Conservation (phyloP, 2,113 vertebrate genomes). For the Ailuropoda melanoleuca region DNA sequence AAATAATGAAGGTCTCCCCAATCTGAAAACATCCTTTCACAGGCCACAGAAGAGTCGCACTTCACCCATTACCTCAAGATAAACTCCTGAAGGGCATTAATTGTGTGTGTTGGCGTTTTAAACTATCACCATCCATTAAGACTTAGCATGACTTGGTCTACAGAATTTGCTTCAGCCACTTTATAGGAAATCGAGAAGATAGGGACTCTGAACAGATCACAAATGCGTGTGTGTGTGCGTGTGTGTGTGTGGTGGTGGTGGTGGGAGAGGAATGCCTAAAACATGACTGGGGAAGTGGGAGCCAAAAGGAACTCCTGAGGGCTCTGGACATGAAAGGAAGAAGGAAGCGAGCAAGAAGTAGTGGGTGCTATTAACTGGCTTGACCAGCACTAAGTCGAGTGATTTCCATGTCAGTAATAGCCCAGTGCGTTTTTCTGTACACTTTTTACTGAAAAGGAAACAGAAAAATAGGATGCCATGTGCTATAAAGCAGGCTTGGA, state of each 20-base stretch:
- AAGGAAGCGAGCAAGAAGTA: not conserved
- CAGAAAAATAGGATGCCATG: not conserved
- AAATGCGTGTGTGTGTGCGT: not conserved
- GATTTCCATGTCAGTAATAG: not conserved
- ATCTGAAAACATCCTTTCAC: not conserved
- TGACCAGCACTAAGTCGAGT: not conserved
- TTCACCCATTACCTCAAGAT: not conserved
- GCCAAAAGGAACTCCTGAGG: not conserved
- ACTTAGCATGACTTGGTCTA: not conserved
- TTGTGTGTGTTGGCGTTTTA: not conserved
- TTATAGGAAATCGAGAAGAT: not conserved
- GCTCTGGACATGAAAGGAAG: not conserved
- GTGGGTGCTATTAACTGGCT: not conserved
- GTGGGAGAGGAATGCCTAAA: not conserved
- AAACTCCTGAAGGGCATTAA: not conserved
- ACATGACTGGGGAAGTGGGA: too few species aligned
- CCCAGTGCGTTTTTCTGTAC: not conserved
- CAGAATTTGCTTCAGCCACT: not conserved
- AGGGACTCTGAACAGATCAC: not conserved
- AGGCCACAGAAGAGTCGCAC: not conserved
- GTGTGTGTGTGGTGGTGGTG: not conserved
- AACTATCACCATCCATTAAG: not conserved
- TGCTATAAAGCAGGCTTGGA: not conserved
- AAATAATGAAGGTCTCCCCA: not conserved
- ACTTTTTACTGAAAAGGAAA: not conserved